phyloP scores from a whole-genome alignment of 2,797 vertebrate genomes.

The Astyanax mexicanus region DNA sequence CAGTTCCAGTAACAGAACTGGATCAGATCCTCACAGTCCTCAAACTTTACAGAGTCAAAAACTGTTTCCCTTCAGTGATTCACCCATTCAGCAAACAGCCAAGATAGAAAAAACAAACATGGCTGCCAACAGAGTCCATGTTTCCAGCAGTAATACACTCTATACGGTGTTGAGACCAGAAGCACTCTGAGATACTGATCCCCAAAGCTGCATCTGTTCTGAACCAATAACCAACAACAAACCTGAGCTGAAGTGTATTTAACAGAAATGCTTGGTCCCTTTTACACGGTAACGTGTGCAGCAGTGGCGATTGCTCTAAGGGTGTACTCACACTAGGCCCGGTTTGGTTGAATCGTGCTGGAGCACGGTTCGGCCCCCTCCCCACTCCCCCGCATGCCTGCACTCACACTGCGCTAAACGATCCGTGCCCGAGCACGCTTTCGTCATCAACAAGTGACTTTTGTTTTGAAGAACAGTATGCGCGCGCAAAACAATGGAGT shows the following conservation, averaged over 20 bases:
- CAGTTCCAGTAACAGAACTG: slow-evolving; percentile 23
- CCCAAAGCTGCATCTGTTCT: neutral
- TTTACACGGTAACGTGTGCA: no score
- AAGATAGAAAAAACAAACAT: neutral
- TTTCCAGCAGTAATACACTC: slow-evolving; percentile 64
- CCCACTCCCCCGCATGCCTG: no score
- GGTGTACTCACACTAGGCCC: no score
- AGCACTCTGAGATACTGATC: slow-evolving; percentile 29
- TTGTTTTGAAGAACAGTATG: no score
- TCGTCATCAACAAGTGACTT: no score
- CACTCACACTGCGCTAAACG: no score
- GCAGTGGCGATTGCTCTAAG: no score
- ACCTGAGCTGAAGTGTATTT: neutral
- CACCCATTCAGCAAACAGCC: neutral
- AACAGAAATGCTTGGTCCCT: no score
- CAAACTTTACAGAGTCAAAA: neutral
- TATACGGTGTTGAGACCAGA: slow-evolving; percentile 50
- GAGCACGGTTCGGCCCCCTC: no score
- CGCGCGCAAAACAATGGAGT: no score
- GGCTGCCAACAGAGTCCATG: slow-evolving; percentile 39
- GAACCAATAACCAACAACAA: neutral
- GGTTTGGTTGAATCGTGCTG: no score
- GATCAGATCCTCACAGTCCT: neutral
- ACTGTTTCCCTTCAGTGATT: neutral
- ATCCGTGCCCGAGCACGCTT: no score